These are phyloP conservation scores for Muscicapa striata DNA, from an alignment of 2,797 vertebrate species.

Conservation along the genomic window DNA sequence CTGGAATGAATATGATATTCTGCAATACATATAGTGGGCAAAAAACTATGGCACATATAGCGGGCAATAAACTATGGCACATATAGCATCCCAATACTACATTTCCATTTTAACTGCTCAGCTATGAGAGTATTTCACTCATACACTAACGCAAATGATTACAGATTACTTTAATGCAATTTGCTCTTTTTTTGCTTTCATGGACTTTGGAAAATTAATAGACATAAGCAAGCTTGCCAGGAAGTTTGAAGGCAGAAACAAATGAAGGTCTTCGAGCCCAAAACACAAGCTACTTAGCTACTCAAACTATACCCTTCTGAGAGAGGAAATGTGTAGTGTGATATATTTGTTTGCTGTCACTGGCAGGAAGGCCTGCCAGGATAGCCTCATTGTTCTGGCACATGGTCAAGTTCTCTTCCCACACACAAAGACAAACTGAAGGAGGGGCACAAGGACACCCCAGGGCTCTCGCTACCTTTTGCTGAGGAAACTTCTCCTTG, in stretches of 20 bases:
- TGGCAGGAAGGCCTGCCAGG: constrained; percentile 53
- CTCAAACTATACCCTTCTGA: constrained; percentile 50
- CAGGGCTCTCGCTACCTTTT: background rate
- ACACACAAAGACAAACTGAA: constrained; percentile 53
- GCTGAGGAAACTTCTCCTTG: background rate
- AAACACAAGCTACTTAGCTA: constrained; percentile 63
- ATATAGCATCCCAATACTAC: constrained; percentile 2
- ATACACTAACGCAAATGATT: constrained; percentile 65
- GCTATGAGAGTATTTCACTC: constrained; percentile 63
- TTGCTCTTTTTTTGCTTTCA: constrained; percentile 57
- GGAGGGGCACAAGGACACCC: background rate
- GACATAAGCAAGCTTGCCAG: constrained; percentile 62
- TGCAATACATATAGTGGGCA: background rate
- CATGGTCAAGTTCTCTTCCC: constrained; percentile 9
- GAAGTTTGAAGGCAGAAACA: constrained; percentile 68
- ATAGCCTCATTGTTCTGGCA: constrained; percentile 54
- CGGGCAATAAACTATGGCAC: constrained; percentile 46
- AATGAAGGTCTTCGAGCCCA: constrained; percentile 63
- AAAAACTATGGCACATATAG: constrained; percentile 44
- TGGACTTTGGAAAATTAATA: constrained; percentile 69
- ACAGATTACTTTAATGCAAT: constrained; percentile 72
- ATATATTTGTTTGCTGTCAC: constrained; percentile 69
- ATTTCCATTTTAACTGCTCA: constrained; percentile 66
- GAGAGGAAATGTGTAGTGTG: constrained; percentile 51
- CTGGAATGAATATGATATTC: constrained; percentile 6